Evolutionary conservation across 2,888 invertebrate species (phyloP).

Genomic region (Arenicola marina): DNA sequence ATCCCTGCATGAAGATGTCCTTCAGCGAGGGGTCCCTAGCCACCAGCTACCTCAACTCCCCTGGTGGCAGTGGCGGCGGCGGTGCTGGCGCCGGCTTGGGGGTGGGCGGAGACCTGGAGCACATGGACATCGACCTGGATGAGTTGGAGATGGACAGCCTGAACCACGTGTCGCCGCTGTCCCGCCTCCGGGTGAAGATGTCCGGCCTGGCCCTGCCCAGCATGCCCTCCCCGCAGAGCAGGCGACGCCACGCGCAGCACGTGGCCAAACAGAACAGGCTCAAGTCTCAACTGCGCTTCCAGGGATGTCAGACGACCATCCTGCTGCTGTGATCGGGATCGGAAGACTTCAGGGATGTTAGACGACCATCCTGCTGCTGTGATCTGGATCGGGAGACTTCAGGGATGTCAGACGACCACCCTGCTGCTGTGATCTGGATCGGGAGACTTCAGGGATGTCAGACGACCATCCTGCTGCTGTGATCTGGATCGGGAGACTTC

Average conservation of each 20-base stretch:
- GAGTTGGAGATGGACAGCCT: not conserved
- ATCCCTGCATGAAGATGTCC: conserved; percentile 38
- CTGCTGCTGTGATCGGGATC: too few relatives aligned
- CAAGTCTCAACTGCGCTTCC: conserved; percentile 30
- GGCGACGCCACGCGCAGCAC: conserved; percentile 9
- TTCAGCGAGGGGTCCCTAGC: conserved; percentile 43
- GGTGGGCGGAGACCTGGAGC: conserved; percentile 7
- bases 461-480: too few relatives aligned
- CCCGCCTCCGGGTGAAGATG: conserved; percentile 20
- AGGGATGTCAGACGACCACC: too few relatives aligned
- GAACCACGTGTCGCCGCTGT: conserved; percentile 12
- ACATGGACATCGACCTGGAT: conserved; percentile 11
- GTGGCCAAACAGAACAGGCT: conserved; percentile 21
- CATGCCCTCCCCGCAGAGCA: conserved; percentile 11
- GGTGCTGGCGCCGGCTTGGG: not conserved
- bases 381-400: too few relatives aligned
- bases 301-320: conserved; percentile 24
- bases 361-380: too few relatives aligned
- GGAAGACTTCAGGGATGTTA: too few relatives aligned
- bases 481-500: too few relatives aligned
- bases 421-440: too few relatives aligned
- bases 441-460: too few relatives aligned
- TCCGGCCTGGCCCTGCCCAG: conserved; percentile 19
- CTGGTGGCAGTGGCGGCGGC: not conserved
- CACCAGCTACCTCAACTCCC: not conserved